A percentile compares a stretch with the other conserved stretches of the same genome.
Evolutionary conservation across 2,888 invertebrate species (phyloP).

Genomic region (Nasonovia ribisnigri): DNA sequence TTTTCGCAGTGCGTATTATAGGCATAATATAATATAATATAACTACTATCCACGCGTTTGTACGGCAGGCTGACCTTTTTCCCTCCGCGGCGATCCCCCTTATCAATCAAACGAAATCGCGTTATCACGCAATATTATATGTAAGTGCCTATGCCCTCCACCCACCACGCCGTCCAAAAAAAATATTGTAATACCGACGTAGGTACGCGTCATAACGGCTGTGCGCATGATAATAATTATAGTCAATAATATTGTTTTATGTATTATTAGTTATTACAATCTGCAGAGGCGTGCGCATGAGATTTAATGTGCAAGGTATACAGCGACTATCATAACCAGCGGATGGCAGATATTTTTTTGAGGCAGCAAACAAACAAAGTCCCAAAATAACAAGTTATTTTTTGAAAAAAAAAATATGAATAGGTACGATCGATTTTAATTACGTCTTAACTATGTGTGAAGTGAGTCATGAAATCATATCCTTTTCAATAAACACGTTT

Average conservation of each 20-base stretch:
- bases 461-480: too few species aligned
- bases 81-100: not conserved
- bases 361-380: too few species aligned
- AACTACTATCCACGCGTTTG: not conserved
- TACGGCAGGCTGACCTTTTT: slow-evolving; percentile 47
- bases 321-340: too few species aligned
- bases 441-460: too few species aligned
- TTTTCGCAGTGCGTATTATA: not conserved
- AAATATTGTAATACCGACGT: not conserved
- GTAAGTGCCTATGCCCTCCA: not conserved
- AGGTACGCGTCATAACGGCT: not conserved
- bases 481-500: too few species aligned
- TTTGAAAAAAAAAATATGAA: too few species aligned
- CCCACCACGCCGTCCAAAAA: not conserved
- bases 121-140: slow-evolving; percentile 31
- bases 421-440: too few species aligned
- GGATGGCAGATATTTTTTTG: too few species aligned
- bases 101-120: slow-evolving; percentile 50
- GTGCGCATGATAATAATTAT: not conserved
- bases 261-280: not conserved
- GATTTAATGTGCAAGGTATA: too few species aligned
- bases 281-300: not conserved
- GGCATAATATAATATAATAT: too few species aligned
- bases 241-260: not conserved
- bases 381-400: too few species aligned